Conservation (phyloP, 2,113 vertebrate genomes). For the Agapornis roseicollis region DNA sequence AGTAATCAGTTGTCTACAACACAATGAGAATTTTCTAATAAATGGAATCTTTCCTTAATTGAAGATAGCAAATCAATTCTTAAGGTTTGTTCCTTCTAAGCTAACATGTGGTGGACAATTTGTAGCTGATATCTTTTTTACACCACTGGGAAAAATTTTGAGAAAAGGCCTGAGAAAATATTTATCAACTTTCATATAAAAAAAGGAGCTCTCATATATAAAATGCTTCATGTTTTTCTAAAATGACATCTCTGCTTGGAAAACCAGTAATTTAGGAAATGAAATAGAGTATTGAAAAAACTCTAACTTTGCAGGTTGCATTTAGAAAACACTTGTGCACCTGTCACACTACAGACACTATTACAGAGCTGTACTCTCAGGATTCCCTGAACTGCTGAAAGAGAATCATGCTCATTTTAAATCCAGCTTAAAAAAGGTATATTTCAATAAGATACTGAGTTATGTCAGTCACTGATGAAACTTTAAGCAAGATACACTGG, state of each 20-base stretch:
- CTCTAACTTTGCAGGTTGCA: background rate
- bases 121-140: background rate
- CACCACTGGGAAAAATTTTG: background rate
- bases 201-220: background rate
- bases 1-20: background rate
- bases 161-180: background rate
- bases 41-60: background rate
- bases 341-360: accelerated
- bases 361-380: background rate
- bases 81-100: background rate
- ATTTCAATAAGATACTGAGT: background rate
- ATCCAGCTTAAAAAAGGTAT: background rate
- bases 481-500: background rate
- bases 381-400: background rate
- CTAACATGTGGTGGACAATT: background rate
- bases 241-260: background rate
- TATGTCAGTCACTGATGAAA: background rate
- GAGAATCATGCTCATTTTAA: background rate
- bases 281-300: background rate
- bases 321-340: background rate
- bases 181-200: background rate
- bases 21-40: background rate
- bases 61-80: background rate
- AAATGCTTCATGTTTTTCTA: background rate
- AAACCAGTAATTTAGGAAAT: background rate